Base-by-base conservation (phyloP, 2,113 vertebrate species). In the Hemibagrus wyckioides region DNA sequence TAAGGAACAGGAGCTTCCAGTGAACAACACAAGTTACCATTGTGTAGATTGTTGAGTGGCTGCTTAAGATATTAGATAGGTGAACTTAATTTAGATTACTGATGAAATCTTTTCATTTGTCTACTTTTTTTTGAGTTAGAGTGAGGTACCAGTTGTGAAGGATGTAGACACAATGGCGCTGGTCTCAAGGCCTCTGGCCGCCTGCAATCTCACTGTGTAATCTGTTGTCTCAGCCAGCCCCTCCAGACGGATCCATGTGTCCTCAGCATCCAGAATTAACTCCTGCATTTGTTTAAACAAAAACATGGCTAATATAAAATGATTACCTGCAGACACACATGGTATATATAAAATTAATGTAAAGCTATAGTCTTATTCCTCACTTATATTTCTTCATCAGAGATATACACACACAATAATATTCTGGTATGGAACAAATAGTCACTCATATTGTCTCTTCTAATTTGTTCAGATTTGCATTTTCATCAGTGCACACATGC, bases 231-330 rank as follows among this genome's bases (percentile, higher is more conserved):
- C 98, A 0, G 94, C 95, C 28, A 99, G 96, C 8, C 97, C 98
- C 91, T 99, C 98, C 85, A 99, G 91, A 4, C 97, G 97, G 89
- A 99, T 99, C 98, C 98, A 99, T 0, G 97, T 99, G 94, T 99
- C 98, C 88, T 99, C 98, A 0, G 98, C 96, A 88, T 99, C 98
- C 56, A 99, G 95, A 39, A 99, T 99, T 93, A 99, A 93, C 94
- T 99, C 98, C 98, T 99, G 91, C 0, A 86, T 30, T 82, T 41
- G 25, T 65, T 82, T 50, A 30, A 76, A 85, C 30, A 48, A 41
- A 28, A 21, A 56, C 61, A 84, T 41, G 79, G 14, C 44, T 21
- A 59, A 63, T 57, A 25, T 39, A 36, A 56, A 61, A 41, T n/a
- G 33, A 44, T 33, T 6, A 81, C 54, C 3, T 3, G 8, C 6